Conservation (phyloP, 2,888 invertebrate species). For the Eulithis testata region DNA sequence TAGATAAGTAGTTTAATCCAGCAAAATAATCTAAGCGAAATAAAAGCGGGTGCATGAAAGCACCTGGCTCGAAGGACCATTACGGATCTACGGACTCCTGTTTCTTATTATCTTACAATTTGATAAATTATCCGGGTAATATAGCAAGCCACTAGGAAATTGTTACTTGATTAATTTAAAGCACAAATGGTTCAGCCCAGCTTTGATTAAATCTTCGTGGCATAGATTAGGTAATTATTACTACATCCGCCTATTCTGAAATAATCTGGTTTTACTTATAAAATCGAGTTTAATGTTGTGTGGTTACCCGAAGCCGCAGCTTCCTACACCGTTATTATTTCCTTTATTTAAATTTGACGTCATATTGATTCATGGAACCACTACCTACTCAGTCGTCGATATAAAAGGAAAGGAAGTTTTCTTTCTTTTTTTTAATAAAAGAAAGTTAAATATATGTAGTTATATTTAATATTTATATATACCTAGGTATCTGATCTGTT, state of each 20-base stretch:
- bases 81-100: background rate
- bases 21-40: background rate
- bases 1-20: too few species aligned
- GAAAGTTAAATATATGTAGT: too few species aligned
- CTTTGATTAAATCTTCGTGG: slow-evolving; percentile 38
- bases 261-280: slow-evolving; percentile 22
- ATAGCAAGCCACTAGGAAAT: slow-evolving; percentile 33
- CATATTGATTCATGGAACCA: background rate
- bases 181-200: slow-evolving; percentile 35
- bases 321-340: slow-evolving; percentile 23
- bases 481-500: too few species aligned
- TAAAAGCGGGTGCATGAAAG: slow-evolving; percentile 4
- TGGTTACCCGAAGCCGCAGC: slow-evolving; percentile 18
- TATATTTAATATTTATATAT: too few species aligned
- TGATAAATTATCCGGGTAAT: slow-evolving; percentile 19
- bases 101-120: slow-evolving; percentile 7
- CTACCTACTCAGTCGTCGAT: too few species aligned
- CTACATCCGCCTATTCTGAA: slow-evolving; percentile 1
- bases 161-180: slow-evolving; percentile 35
- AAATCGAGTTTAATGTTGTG: slow-evolving; percentile 12
- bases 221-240: slow-evolving; percentile 22
- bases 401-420: too few species aligned
- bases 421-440: too few species aligned
- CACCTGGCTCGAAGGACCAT: slow-evolving; percentile 12
- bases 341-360: slow-evolving; percentile 20